phyloP scores from a whole-genome alignment of 2,113 vertebrate genomes.

The Hemibagrus wyckioides region DNA sequence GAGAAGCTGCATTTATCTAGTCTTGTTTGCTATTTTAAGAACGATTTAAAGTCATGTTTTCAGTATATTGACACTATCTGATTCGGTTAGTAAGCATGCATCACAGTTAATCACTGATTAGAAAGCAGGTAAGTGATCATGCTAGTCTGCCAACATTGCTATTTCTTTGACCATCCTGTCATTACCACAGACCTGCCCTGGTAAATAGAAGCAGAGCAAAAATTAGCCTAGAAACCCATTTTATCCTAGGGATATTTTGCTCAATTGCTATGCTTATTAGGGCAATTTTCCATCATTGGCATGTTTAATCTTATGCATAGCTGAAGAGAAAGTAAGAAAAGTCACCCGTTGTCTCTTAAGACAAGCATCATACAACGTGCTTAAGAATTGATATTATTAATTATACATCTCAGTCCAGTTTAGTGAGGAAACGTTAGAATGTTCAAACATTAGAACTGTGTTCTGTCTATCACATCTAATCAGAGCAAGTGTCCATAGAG shows the following conservation, averaged over 20 bases:
- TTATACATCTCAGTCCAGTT: conserved; percentile 17
- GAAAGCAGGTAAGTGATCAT: conserved; percentile 58
- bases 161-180: conserved; percentile 52
- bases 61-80: background rate
- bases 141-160: conserved; percentile 30
- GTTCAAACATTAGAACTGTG: background rate
- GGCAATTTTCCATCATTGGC: conserved; percentile 3
- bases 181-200: conserved; percentile 30
- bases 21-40: background rate
- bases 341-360: background rate
- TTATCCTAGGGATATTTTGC: conserved; percentile 45
- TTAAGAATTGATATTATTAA: background rate
- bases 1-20: background rate
- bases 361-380: background rate
- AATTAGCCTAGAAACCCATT: conserved; percentile 55
- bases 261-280: conserved; percentile 49
- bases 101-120: conserved; percentile 56
- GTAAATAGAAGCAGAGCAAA: conserved; percentile 44
- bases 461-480: conserved; percentile 29
- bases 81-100: background rate
- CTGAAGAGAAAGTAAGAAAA: background rate
- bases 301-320: conserved; percentile 22
- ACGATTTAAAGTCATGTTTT: background rate
- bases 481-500: conserved; percentile 31
- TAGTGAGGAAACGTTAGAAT: conserved; percentile 15